These are phyloP conservation scores for Hypocryptadius cinnamomeus DNA, from an alignment of 2,113 vertebrate species.

Conservation along the genomic window DNA sequence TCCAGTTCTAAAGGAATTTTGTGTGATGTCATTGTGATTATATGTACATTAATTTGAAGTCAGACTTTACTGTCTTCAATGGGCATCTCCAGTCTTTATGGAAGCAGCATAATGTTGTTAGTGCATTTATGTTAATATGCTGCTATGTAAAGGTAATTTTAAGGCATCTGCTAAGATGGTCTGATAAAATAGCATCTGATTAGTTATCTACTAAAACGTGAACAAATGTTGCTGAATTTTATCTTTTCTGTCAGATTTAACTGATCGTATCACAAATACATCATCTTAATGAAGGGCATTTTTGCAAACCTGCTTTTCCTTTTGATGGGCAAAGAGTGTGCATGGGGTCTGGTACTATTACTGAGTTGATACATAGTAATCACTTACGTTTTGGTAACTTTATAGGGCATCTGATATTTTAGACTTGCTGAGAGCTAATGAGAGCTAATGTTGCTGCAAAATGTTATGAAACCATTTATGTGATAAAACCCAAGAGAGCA, in stretches of 20 bases:
- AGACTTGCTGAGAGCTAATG: neutral
- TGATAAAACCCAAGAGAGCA: neutral
- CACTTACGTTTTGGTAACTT: neutral
- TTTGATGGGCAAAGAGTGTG: neutral
- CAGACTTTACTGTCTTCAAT: neutral
- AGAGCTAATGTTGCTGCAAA: neutral
- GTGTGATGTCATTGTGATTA: neutral
- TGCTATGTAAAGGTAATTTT: neutral
- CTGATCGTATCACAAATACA: rapidly evolving
- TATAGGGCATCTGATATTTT: neutral
- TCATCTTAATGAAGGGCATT: neutral
- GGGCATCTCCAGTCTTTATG: neutral
- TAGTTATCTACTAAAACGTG: neutral
- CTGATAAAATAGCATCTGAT: neutral
- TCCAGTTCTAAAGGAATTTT: neutral
- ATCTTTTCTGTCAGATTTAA: neutral
- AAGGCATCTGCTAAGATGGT: neutral
- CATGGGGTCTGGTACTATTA: neutral
- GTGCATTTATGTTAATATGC: neutral
- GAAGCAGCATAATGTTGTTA: neutral
- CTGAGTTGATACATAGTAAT: neutral
- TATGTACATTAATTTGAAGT: neutral
- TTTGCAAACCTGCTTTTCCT: neutral
- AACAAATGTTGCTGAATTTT: neutral
- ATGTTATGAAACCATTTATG: neutral